Conservation (phyloP, 2,888 invertebrate genomes). For the Plebejus argus region DNA sequence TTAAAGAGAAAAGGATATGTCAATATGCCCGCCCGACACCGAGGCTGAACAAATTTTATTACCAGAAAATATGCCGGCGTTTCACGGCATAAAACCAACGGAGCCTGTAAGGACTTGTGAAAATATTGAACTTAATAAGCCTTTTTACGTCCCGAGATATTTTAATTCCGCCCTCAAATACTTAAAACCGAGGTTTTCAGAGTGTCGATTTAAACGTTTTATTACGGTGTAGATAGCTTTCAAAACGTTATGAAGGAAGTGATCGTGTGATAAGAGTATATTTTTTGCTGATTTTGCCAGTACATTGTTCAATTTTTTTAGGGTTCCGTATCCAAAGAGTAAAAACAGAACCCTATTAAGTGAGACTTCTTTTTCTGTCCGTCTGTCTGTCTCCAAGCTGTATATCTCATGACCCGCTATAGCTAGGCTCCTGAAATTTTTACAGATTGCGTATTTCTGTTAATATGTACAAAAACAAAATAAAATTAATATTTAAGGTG, state of each 20-base stretch:
- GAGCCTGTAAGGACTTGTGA: slow-evolving; percentile 7
- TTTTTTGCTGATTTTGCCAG: not conserved
- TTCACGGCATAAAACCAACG: not conserved
- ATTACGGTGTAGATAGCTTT: not conserved
- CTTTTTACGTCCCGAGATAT: slow-evolving; percentile 12
- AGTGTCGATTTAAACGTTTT: not conserved
- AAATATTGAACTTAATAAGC: slow-evolving; percentile 14
- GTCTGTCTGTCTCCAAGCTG: no score
- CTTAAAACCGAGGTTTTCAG: not conserved
- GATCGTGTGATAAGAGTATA: not conserved
- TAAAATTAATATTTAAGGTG: no score
- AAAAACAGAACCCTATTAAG: no score
- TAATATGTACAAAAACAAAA: no score
- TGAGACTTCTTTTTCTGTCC: no score
- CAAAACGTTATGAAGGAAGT: not conserved
- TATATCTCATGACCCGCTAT: no score
- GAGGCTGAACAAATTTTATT: not conserved
- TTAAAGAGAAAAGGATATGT: not conserved
- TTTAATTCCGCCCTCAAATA: slow-evolving; percentile 1
- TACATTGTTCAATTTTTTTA: not conserved
- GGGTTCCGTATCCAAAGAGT: no score
- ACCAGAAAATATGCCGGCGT: slow-evolving; percentile 3
- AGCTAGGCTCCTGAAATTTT: no score
- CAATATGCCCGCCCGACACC: not conserved
- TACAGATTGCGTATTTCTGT: no score